A percentile compares a stretch with the other conserved stretches of the same genome.
Conservation (phyloP, 2,888 invertebrate species). For the Trachelus troglodyta region DNA sequence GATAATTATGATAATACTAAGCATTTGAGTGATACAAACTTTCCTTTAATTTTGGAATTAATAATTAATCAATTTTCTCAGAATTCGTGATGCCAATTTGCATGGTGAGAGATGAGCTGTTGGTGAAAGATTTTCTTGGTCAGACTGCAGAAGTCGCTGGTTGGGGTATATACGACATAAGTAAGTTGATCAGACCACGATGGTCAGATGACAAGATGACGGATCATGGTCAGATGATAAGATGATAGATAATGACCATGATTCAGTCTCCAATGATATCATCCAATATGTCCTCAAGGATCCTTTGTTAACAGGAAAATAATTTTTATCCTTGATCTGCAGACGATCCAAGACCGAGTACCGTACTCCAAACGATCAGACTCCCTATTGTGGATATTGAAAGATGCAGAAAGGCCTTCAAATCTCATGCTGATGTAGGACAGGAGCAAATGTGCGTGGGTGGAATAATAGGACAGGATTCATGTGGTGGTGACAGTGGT, state of each 20-base stretch:
- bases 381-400: slow-evolving; percentile 65
- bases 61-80: slow-evolving; percentile 17
- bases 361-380: slow-evolving; percentile 64
- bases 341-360: slow-evolving; percentile 47
- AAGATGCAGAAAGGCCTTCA: slow-evolving; percentile 41
- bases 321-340: background rate
- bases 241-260: background rate
- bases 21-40: background rate
- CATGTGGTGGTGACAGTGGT: slow-evolving; percentile 74
- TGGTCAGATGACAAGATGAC: background rate
- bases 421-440: slow-evolving; percentile 41
- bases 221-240: no score
- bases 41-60: background rate
- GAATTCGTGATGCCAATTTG: slow-evolving; percentile 70
- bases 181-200: slow-evolving; percentile 36
- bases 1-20: background rate
- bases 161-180: slow-evolving; percentile 68
- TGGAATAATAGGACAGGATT: slow-evolving; percentile 70
- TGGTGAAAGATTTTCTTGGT: slow-evolving; percentile 59
- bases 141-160: slow-evolving; percentile 70
- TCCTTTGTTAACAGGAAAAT: background rate
- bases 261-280: background rate
- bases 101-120: slow-evolving; percentile 66
- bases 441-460: slow-evolving; percentile 70
- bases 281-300: background rate